Base-by-base conservation (phyloP, 2,797 vertebrate species). In the Microtus obscurus region DNA sequence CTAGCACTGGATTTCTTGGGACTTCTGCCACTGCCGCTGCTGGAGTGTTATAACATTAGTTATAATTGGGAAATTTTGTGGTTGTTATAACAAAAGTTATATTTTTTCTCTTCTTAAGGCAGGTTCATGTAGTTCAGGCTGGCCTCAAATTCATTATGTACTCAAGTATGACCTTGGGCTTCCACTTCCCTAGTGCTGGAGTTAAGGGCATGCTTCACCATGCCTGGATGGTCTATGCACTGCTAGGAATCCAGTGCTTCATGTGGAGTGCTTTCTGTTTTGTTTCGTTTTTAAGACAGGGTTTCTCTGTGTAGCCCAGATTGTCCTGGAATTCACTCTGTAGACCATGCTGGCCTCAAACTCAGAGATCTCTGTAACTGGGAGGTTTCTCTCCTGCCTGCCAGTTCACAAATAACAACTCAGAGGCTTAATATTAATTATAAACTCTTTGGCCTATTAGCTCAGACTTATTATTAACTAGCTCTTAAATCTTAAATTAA, bases 1-100 rank as follows among this genome's bases (percentile, higher is more conserved):
- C 59, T 85, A 88, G 78, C 31, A 83, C 29, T 74, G 81, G 56
- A 37, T 71, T 92, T 93, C 48, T 74, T 25, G 82, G 80, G 37
- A 87, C 69, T 89, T 92, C 67, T 80, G 63, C 65, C 34, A 69
- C 65, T 74, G 79, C 40, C 5, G 59, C n/a, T 63, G 67, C 31
- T 29, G 53, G 40, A 37, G 31, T 74, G n/a, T 87, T 51, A 29
- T 53, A 71, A 87, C 67, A 48, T 71, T 71, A 71, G 16, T 56
- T 29, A 51, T 67, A 73, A 59, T 74, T 19, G 48, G 48, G 69
- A 73, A 59, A 40, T 31, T 59, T 87, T 73, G 16, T 73, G 40
- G 29, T 53, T 25, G 73, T 73, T 74, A 87, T 87, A 74, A 31
- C 9, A 87, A 19, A 56, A 40, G 14, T 56, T 71, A 56, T 21